Base-by-base conservation (phyloP, 2,888 invertebrate genomes). In the Cheilosia urbana region DNA sequence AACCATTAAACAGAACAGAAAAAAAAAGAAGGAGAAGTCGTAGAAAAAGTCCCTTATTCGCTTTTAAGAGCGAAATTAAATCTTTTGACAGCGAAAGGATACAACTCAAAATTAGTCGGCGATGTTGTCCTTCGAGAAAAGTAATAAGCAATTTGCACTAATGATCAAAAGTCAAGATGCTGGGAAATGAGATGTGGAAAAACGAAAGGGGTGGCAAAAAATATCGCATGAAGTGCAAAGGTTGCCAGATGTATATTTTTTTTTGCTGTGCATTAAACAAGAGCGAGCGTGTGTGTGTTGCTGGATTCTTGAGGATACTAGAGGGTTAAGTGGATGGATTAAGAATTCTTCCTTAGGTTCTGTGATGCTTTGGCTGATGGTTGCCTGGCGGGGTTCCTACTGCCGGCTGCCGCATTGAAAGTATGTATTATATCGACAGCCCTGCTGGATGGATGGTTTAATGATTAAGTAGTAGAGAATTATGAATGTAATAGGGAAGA, bases 81-180 rank as follows among this genome's bases (percentile, higher is more conserved):
- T 58, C 68, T 65, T 79, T 84, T 75, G 79, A 79, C 79, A 63
- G 68, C 58, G 66, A 85, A 76, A 66, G 80, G 80, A 75, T 85
- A 62, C 34, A 55, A 68, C 75, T 76, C 24, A 65, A 76, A 85
- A 80, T 76, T 80, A 75, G 80, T 76, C 42, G 45, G 55, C 45
- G 40, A 49, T 51, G 66, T 55, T 79, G 65, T 73, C 75, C 78
- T 83, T 75, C 53, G 77, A 40, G 34, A 57, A 47, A 55, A 57
- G 71, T 85, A 77, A 85, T 81, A 77, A 85, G 81, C 81, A 81
- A 85, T 85, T 85, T 72, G 58, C 62, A 76, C 62, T 85, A 81
- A 85, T 81, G 85, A 81, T 81, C 81, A 76, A 76, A 81, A 85
- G 81, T 81, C 85, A 85, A 85, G 81, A 77, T 85, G 47, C 85